A percentile compares a stretch with the other conserved stretches of the same genome.
phyloP scores from a whole-genome alignment of 30 jellyfish, hydroid and myxozoan species.

The Turritopsis rubra region DNA sequence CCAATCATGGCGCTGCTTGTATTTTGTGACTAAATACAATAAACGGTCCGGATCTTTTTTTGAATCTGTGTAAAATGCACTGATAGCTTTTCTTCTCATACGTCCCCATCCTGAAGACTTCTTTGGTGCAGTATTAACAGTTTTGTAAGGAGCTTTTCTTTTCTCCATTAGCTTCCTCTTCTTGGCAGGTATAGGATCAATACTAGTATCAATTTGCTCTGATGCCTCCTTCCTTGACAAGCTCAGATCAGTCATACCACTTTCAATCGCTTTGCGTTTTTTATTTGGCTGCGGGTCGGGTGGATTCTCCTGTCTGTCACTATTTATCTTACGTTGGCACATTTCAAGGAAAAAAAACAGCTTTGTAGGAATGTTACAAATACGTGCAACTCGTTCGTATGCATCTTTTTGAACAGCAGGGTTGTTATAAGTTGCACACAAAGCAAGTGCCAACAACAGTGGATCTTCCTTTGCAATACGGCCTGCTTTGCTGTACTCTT shows the following conservation, averaged over 20 bases:
- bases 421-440: constrained; percentile 42
- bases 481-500: constrained; percentile 42
- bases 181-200: constrained; percentile 32
- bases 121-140: not conserved
- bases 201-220: constrained; percentile 27
- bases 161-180: constrained; percentile 38
- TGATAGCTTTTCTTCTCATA: constrained; percentile 44
- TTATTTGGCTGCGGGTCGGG: not conserved
- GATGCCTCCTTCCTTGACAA: not conserved
- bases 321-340: constrained; percentile 13
- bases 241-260: not conserved
- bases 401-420: constrained; percentile 27
- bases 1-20: constrained; percentile 51
- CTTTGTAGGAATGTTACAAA: constrained; percentile 50
- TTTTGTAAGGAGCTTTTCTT: constrained; percentile 8
- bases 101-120: constrained; percentile 64
- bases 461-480: constrained; percentile 50
- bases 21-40: constrained; percentile 44
- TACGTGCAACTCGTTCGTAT: constrained; percentile 21
- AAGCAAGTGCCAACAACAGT: constrained; percentile 30
- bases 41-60: constrained; percentile 24
- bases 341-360: constrained; percentile 36
- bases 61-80: constrained; percentile 23
- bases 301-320: not conserved
- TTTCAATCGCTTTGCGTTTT: not conserved